Evolutionary conservation across 1,140 invertebrate species (phyloP).

Genomic region (Oryzaephilus surinamensis): DNA sequence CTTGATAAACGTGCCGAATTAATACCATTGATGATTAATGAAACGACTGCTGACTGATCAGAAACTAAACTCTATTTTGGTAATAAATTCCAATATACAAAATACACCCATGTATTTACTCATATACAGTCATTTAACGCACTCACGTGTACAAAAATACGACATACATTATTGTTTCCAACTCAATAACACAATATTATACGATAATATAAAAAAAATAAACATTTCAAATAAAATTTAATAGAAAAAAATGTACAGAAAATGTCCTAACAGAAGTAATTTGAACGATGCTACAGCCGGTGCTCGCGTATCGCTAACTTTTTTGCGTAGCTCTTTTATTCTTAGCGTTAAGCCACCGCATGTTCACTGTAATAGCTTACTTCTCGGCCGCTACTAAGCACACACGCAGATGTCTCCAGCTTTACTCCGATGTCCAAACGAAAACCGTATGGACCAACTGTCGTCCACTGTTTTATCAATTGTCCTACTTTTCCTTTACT

Average conservation of each 20-base stretch:
- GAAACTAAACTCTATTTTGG: background rate
- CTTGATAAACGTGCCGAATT: conserved; percentile 31
- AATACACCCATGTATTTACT: background rate
- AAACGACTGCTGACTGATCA: conserved; percentile 5
- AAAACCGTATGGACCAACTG: conserved; percentile 21
- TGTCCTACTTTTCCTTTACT: too few relatives aligned
- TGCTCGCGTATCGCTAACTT: conserved; percentile 18
- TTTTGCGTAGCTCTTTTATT: conserved; percentile 18
- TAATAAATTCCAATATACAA: background rate
- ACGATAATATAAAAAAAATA: too few relatives aligned
- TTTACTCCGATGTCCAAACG: conserved; percentile 11
- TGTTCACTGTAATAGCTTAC: conserved; percentile 28
- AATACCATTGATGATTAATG: conserved; percentile 32
- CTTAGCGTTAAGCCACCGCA: conserved; percentile 25
- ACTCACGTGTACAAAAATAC: too few relatives aligned
- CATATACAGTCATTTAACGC: background rate
- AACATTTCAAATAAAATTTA: conserved; percentile 2
- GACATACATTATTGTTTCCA: too few relatives aligned
- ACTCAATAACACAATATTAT: too few relatives aligned
- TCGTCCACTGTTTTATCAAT: conserved; percentile 20
- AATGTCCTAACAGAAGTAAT: conserved; percentile 7
- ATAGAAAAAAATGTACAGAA: conserved; percentile 13
- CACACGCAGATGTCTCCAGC: conserved; percentile 25
- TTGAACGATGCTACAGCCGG: conserved; percentile 18
- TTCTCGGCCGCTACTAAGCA: conserved; percentile 23